Evolutionary conservation across 2,797 vertebrate genomes (phyloP).

Genomic region (Intellagama lesueurii): DNA sequence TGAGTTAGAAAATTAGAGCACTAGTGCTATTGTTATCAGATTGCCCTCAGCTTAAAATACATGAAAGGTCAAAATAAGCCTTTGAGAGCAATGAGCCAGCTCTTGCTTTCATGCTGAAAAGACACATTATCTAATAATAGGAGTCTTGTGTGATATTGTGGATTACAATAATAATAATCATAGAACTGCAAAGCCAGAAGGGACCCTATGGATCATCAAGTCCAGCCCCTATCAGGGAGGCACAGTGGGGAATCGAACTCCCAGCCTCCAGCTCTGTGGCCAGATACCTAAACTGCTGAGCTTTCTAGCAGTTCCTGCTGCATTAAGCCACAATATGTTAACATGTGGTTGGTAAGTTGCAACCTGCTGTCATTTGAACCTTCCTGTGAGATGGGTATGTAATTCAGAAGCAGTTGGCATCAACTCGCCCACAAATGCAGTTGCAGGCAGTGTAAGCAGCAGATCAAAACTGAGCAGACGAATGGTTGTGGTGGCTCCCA

Average conservation of each 20-base stretch:
- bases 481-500: neutral
- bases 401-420: constrained; percentile 17
- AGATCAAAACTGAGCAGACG: neutral
- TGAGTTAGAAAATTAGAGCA: neutral
- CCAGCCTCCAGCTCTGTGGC: too few species aligned
- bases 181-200: too few species aligned
- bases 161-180: neutral
- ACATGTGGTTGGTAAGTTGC: neutral
- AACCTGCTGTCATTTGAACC: neutral
- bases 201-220: too few species aligned
- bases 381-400: neutral
- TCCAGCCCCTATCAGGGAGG: too few species aligned
- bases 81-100: neutral
- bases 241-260: too few species aligned
- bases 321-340: neutral
- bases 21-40: neutral
- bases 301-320: neutral
- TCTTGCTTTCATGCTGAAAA: neutral
- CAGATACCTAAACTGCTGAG: too few species aligned
- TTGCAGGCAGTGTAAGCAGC: neutral
- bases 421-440: constrained; percentile 11
- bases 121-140: neutral
- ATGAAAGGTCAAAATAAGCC: neutral
- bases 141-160: too few species aligned
- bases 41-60: neutral